phyloP scores from a whole-genome alignment of 35 echinoderm and acorn worm species.

The Ophiothrix spiculata region DNA sequence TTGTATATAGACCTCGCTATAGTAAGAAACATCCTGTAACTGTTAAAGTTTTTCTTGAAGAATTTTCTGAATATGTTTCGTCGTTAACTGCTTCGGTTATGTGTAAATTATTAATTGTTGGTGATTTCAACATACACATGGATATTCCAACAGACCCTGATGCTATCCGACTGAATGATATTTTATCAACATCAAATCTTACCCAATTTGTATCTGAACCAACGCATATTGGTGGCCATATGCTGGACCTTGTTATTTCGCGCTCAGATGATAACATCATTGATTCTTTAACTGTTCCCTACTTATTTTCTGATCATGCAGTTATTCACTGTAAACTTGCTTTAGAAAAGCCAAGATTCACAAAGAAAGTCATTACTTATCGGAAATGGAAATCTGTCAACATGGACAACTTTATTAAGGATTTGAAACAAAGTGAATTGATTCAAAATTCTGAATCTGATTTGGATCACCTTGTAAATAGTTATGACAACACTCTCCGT shows the following conservation, averaged over 20 bases:
- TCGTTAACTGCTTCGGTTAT: conserved; percentile 8
- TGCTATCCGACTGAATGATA: conserved; percentile 3
- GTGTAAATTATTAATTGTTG: conserved; percentile 21
- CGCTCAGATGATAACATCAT: conserved; percentile 9
- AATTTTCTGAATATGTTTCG: conserved; percentile 30
- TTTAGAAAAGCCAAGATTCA: background rate
- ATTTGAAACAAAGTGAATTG: background rate
- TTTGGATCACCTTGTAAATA: background rate
- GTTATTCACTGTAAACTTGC: conserved; percentile 6
- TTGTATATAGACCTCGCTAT: conserved; percentile 12
- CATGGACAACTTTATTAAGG: background rate
- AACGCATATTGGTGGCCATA: conserved; percentile 15
- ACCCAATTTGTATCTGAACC: conserved; percentile 21
- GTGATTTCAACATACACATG: no score
- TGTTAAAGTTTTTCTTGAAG: conserved; percentile 16
- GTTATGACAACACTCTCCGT: background rate
- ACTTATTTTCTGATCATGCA: conserved; percentile 20
- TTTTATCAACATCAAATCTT: background rate
- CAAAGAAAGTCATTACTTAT: conserved; percentile 4
- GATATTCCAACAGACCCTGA: conserved; percentile 3
- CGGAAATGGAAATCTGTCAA: background rate
- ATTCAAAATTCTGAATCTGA: background rate
- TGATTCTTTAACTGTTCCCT: background rate
- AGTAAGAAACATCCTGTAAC: conserved; percentile 11
- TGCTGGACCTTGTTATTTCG: conserved; percentile 20